Conservation (phyloP, 2,113 vertebrate genomes). For the Rhinoderma darwinii region DNA sequence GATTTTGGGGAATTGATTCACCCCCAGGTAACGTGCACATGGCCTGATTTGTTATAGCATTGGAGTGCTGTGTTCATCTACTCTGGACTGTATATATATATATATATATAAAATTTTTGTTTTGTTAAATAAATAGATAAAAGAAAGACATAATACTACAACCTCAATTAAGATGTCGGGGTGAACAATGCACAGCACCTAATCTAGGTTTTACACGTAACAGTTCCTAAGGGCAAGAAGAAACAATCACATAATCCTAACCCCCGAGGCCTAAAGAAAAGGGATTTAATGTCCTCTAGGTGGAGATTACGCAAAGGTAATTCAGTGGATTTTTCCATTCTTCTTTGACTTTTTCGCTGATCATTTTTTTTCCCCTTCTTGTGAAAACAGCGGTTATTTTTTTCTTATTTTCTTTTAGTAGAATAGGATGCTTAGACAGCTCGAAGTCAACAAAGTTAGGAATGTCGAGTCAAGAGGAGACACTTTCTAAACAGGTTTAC, state of each 20-base stretch:
- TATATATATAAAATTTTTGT: no score
- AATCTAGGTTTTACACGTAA: constrained; percentile 23
- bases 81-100: no score
- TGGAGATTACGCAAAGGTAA: constrained; percentile 49
- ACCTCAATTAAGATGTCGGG: background rate
- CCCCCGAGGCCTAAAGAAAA: constrained; percentile 27
- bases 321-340: constrained; percentile 42
- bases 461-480: constrained; percentile 49
- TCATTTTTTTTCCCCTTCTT: background rate
- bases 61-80: no score
- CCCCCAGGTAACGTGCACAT: no score
- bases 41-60: no score
- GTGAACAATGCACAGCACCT: background rate
- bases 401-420: constrained; percentile 46
- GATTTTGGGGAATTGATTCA: no score
- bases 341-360: constrained; percentile 15
- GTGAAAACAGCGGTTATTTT: constrained; percentile 39
- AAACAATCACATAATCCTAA: constrained; percentile 34
- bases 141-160: background rate
- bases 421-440: constrained; percentile 43
- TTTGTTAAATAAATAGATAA: background rate
- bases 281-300: constrained; percentile 43
- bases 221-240: constrained; percentile 5
- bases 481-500: constrained; percentile 25
- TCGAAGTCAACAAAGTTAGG: constrained; percentile 44